phyloP scores from a whole-genome alignment of 2,888 invertebrate genomes.

The Patella depressa region DNA sequence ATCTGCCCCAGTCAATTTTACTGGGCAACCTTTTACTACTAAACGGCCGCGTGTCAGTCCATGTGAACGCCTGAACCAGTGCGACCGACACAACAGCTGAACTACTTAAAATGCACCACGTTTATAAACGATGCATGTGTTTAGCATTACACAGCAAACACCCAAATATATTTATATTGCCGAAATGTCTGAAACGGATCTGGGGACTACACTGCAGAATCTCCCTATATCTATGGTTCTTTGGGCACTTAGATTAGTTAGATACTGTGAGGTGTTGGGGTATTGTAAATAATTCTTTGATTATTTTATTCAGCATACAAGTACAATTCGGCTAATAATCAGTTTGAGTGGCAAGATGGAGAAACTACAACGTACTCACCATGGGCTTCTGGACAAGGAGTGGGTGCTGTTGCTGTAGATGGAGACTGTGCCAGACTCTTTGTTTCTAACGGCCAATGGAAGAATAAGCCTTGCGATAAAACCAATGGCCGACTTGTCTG shows the following conservation, averaged over 20 bases:
- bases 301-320: not conserved
- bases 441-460: not conserved
- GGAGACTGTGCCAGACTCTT: not conserved
- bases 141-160: no score
- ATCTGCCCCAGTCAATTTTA: no score
- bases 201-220: not conserved
- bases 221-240: not conserved
- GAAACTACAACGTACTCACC: not conserved
- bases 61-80: no score
- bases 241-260: not conserved
- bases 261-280: not conserved
- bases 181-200: no score
- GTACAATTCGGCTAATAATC: not conserved
- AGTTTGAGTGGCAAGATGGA: not conserved
- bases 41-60: no score
- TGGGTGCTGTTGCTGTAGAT: not conserved
- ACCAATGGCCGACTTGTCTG: not conserved
- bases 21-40: no score
- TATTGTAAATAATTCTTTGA: not conserved
- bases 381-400: not conserved
- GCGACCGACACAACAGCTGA: no score
- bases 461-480: not conserved
- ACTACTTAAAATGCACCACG: no score
- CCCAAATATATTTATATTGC: no score
- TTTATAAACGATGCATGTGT: no score